Base-by-base conservation (phyloP, 2,888 invertebrate genomes). In the Pachycephus smyrnensis region DNA sequence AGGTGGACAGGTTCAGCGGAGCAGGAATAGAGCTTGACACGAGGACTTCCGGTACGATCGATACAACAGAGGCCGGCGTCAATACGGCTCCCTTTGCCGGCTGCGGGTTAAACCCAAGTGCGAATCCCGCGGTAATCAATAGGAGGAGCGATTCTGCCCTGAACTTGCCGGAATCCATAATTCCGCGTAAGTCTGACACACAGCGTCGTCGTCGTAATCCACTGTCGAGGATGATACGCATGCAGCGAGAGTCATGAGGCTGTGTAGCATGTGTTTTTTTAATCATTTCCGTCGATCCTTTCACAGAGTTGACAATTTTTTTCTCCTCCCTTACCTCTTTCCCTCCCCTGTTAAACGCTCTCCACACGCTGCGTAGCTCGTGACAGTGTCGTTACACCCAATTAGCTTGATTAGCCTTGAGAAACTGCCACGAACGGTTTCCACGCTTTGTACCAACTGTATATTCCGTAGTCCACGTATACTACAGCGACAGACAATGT, bases 381-480 rank as follows among this genome's bases (percentile, higher is more conserved):
- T 23, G 23, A 83, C 82, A 82, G 80, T 82, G 84, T 89, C 85
- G 86, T 88, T 88, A 88, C 87, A 82, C 85, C 82, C 89, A 89
- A 89, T 89, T 89, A 88, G 83, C 86, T 87, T 86, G 82, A 84
- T 86, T 87, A 86, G 84, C 89, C 88, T 88, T 88, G 87, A 85
- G 83, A 75, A 85, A 82, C 80, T 30, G 33, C 33, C 30, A 79
- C 68, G 73, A 33, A 36, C 75, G 68, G 36, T 55, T n/a, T 69
- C 37, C 71, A 55, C 75, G 75, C 37, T 33, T 33, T 74, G 69
- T 37, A 37, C 23, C 37, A 36, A 35, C 68, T 23, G 71, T 15
- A 36, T 73, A 31, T n/a, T 32, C 32, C 35, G 40, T n/a, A 73
- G 69, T 23, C 15, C 23, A 55, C 73, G 36, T 68, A 55, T 35